These are phyloP conservation scores for Meta bourneti DNA, from an alignment of 2,888 invertebrate genomes.

Conservation along the genomic window DNA sequence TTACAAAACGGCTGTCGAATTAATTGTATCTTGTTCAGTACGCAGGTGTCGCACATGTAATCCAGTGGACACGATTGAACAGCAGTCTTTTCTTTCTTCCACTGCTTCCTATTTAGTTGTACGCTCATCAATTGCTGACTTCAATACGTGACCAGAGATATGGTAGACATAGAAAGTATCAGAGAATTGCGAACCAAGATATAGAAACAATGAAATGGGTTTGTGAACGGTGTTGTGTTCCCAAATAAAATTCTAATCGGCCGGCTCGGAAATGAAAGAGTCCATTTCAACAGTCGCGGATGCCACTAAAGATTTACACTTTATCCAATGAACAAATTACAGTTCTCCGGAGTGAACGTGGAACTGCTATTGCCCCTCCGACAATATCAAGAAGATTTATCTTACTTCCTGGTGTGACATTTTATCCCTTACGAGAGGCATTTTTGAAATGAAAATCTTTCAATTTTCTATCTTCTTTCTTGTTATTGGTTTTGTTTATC, in stretches of 20 bases:
- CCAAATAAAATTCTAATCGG: background rate
- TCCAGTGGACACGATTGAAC: no score
- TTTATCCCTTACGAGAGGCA: slow-evolving; percentile 54
- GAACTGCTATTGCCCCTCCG: slow-evolving; percentile 27
- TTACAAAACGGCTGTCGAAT: no score
- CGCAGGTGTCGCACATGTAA: no score
- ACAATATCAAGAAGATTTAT: slow-evolving; percentile 49
- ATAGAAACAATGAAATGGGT: background rate
- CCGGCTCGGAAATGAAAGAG: background rate
- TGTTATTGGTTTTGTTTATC: slow-evolving; percentile 71
- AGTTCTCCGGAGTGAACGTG: slow-evolving; percentile 10
- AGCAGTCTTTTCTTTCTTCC: no score
- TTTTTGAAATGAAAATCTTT: slow-evolving; percentile 73
- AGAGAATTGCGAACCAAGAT: no score
- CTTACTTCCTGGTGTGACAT: slow-evolving; percentile 58
- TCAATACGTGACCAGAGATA: no score
- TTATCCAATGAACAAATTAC: slow-evolving; percentile 47
- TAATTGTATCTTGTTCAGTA: no score
- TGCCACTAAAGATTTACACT: slow-evolving; percentile 1
- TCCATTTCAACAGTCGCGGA: background rate
- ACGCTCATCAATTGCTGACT: no score
- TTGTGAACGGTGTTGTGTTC: background rate
- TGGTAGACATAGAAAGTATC: no score
- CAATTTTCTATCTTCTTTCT: slow-evolving; percentile 70
- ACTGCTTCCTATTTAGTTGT: no score